These are phyloP conservation scores for Microplitis mediator DNA, from an alignment of 1,140 invertebrate genomes.

Conservation along the genomic window DNA sequence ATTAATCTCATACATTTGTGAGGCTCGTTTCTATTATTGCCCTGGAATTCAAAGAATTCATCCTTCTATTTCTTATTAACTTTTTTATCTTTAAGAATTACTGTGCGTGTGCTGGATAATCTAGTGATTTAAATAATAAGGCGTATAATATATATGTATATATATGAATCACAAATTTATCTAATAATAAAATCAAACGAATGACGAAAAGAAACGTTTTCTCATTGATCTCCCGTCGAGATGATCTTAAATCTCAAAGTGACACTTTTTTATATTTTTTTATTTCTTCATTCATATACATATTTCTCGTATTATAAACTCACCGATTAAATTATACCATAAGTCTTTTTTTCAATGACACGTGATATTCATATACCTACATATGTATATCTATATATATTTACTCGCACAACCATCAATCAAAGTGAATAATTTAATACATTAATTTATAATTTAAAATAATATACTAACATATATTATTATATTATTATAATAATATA, in stretches of 20 bases:
- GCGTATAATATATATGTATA: neutral
- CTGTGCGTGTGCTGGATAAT: too few species aligned
- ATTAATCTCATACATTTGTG: slow-evolving; percentile 2
- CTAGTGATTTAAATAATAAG: too few species aligned
- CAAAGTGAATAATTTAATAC: neutral
- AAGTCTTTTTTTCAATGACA: neutral
- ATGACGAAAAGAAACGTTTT: slow-evolving; percentile 8
- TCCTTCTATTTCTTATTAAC: too few species aligned
- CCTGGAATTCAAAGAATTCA: slow-evolving; percentile 1
- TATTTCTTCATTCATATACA: neutral
- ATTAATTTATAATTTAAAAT: neutral
- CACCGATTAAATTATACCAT: neutral
- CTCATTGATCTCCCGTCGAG: slow-evolving; percentile 9
- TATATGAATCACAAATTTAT: slow-evolving; percentile 3
- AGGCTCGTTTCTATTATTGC: neutral
- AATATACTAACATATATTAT: neutral
- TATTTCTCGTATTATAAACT: neutral
- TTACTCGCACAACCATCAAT: slow-evolving; percentile 10
- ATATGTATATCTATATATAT: neutral
- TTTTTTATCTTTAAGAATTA: too few species aligned
- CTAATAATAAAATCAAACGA: neutral
- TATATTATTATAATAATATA: neutral
- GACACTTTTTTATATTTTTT: neutral
- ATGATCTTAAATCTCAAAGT: neutral
- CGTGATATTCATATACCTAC: neutral